Evolutionary conservation across 1,140 invertebrate genomes (phyloP), one percentile per base, ranked within the genome.

Genomic region (Aplysia californica): DNA sequence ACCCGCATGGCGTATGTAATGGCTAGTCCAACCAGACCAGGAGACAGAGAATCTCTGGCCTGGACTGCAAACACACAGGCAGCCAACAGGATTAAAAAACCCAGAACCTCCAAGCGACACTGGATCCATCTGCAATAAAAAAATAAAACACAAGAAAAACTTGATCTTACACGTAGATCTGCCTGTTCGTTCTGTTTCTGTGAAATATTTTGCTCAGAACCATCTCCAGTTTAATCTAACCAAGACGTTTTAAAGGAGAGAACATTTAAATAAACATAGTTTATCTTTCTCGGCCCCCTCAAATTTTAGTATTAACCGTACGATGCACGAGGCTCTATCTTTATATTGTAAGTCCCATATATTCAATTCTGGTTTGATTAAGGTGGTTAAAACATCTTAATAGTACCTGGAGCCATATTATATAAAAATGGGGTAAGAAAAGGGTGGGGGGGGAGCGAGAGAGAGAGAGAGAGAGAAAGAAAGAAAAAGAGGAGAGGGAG

Each of bases 101-200:
- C 91, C n/a, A 93, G 81, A 6, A 96, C 95, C 89, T 99, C 97
- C 70, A 99, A 90, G 35, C 97, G 91, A 1, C 98, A 92, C 2
- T 95, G 95, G 26, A 98, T 90, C 97, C 97, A 99, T 86, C 97
- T 92, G 73, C 2, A 76, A 81, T 61, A 18, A 61, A 26, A 23
- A 38, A 56, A 33, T n/a, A 3, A 31, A 38, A 23, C 23, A 18
- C 23, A 29, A 58, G 21, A 3, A 50, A n/a, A n/a, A n/a, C n/a
- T n/a, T n/a, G n/a, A n/a, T n/a, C n/a, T n/a, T n/a, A n/a, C n/a
- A n/a, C n/a, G n/a, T n/a, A n/a, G n/a, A n/a, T n/a, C n/a, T n/a
- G n/a, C n/a, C n/a, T n/a, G n/a, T n/a, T n/a, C n/a, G n/a, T n/a
- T n/a, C n/a, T n/a, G n/a, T n/a, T n/a, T n/a, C n/a, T n/a, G n/a